Evolutionary conservation across 1,140 invertebrate species (phyloP).

Genomic region (Polypedilum vanderplanki): DNA sequence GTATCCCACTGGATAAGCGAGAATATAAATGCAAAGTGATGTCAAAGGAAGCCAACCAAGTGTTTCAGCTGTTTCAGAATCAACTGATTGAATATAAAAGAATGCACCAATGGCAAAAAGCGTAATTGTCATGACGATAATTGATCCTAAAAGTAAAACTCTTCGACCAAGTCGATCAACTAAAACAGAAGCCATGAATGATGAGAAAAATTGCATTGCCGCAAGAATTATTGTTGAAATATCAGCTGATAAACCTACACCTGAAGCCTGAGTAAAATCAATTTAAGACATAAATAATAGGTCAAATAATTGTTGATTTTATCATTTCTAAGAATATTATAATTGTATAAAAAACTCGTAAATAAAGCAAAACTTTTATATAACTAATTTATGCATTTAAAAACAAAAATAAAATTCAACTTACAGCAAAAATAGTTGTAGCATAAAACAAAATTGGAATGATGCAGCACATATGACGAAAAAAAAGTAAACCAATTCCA

Average conservation of each 20-base stretch:
- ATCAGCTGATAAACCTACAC: constrained; percentile 46
- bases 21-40: constrained; percentile 60
- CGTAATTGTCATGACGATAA: constrained; percentile 54
- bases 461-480: constrained; percentile 64
- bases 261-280: constrained; percentile 37
- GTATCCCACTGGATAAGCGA: constrained; percentile 55
- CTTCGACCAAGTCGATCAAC: constrained; percentile 62
- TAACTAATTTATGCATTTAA: constrained; percentile 41
- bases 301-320: too few species aligned
- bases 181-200: constrained; percentile 53
- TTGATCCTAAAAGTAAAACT: constrained; percentile 60
- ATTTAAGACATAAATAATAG: too few species aligned
- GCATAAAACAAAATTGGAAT: constrained; percentile 65
- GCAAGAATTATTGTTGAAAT: constrained; percentile 65
- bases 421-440: constrained; percentile 45
- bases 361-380: too few species aligned
- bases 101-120: constrained; percentile 56
- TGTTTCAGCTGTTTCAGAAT: constrained; percentile 44
- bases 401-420: constrained; percentile 44
- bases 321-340: too few species aligned
- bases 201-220: constrained; percentile 61
- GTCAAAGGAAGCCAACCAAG: constrained; percentile 60
- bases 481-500: constrained; percentile 53
- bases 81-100: constrained; percentile 48
- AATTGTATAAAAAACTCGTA: too few species aligned